Evolutionary conservation across 2,113 vertebrate genomes (phyloP), one percentile per base, ranked within the genome.

Genomic region (Toxostoma redivivum): DNA sequence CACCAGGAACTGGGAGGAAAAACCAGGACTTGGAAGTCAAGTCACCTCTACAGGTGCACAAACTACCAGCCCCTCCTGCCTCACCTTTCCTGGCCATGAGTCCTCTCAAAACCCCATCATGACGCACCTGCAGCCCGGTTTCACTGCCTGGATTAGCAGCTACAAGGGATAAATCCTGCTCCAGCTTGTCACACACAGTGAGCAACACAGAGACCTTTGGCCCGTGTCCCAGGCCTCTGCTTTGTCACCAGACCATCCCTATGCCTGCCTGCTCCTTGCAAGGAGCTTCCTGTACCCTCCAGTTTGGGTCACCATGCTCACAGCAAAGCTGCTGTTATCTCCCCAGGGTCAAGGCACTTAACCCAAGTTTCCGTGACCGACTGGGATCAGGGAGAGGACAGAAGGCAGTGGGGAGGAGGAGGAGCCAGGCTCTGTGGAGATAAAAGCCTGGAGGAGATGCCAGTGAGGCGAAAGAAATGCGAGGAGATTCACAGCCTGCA

Each of bases 71-170:
- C 37, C 22, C 3, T 6, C 33, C 33, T 0, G 9, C 66, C 91
- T 56, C 10, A 2, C 47, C 81, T 28, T 27, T 4, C 15, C 38
- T 7, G 27, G 74, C 66, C 50, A 30, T 0, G 0, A 50, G 42
- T 23, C 31, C 35, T 12, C 83, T 15, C 35, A 37, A 57, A 60
- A 83, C 54, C 72, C 81, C 14, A 8, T 61, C 58, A 53, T 2
- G 5, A 80, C 0, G 0, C 19, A 31, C 7, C 42, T 24, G 1
- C 48, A 94, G 56, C 38, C 44, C 0, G 1, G 56, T 85, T 33
- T 25, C 66, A n/a, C 44, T 0, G 5, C 27, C 45, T 30, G 27
- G 61, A 80, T 90, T 60, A 94, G 53, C 51, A 44, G 78, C 28
- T 60, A 64, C 40, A 45, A 51, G 17, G 51, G 31, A 56, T 65